Evolutionary conservation across 1,140 invertebrate species (phyloP), one percentile per base, ranked within the genome.

Genomic region (Oncopodura yosiiana): DNA sequence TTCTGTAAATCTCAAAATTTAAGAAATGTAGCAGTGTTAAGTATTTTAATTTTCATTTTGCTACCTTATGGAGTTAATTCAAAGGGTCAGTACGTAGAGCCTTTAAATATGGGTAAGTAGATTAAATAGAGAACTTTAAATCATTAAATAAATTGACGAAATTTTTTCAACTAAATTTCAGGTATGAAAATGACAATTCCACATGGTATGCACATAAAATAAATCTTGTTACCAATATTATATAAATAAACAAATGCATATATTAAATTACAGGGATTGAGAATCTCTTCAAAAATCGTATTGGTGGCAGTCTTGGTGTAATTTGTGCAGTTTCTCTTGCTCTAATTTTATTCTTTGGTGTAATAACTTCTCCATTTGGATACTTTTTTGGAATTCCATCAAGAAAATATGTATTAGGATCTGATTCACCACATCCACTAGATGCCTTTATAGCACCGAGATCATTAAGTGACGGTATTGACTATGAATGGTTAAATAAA

Each of bases 351-450:
- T 53, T 62, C 38, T 59, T 62, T 43, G 61, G 61, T 2, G 56
- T 62, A 2, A 59, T 62, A 11, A 62, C 61, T 0, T 21, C 52
- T 8, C 61, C 61, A 0, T 62, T 62, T 44, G 61, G 61, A 9
- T 62, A 62, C 46, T 53, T 62, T 51, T 62, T 62, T 42, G 61
- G 61, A 14, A 49, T 62, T 21, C 60, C 60, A 21, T 53, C 49
- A 19, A 38, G 56, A 51, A 62, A 62, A 29, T 62, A 62, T 27
- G 60, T 62, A 3, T 29, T 62, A 11, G 60, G 60, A 12, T 36
- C 36, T 18, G 36, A 55, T 9, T 34, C 24, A 8, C 34, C 38
- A 23, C 8, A 18, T 21, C 16, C 38, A 41, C 8, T 8, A 18
- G 16, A 16, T 41, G n/a, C n/a, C n/a, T n/a, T n/a, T n/a, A n/a